These are phyloP conservation scores for Vanessa atalanta DNA, from an alignment of 1,140 invertebrate species.

Conservation along the genomic window DNA sequence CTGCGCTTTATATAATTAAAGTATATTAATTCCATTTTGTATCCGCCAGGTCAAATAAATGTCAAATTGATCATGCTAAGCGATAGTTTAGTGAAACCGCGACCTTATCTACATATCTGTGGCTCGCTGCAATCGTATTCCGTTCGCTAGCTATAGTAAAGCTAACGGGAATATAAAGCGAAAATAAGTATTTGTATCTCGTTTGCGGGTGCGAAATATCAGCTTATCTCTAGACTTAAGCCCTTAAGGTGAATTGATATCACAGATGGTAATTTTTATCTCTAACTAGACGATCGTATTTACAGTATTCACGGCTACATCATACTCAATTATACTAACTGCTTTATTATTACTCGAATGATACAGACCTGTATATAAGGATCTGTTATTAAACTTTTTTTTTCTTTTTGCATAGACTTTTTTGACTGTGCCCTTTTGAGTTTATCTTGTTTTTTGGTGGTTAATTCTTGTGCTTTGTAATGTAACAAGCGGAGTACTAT, in stretches of 20 bases:
- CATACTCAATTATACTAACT: no score
- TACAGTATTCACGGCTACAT: not conserved
- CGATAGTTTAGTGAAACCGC: constrained; percentile 1
- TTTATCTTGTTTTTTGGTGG: no score
- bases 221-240: constrained; percentile 9
- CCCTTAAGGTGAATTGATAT: constrained; percentile 6
- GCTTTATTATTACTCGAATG: no score
- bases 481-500: no score
- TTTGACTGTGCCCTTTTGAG: no score
- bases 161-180: constrained; percentile 38
- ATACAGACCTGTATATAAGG: no score
- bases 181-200: constrained; percentile 46
- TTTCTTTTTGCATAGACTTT: no score
- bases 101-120: constrained; percentile 26
- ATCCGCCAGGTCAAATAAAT: not conserved
- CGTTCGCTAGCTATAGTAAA: constrained; percentile 39
- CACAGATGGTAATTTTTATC: constrained; percentile 11
- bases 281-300: not conserved
- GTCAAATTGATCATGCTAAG: constrained; percentile 3
- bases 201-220: constrained; percentile 34
- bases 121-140: constrained; percentile 22
- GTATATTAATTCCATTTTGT: not conserved
- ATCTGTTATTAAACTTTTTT: no score
- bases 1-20: no score
- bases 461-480: no score